Conservation (phyloP, 2,113 vertebrate genomes). For the Phyllopteryx taeniolatus region DNA sequence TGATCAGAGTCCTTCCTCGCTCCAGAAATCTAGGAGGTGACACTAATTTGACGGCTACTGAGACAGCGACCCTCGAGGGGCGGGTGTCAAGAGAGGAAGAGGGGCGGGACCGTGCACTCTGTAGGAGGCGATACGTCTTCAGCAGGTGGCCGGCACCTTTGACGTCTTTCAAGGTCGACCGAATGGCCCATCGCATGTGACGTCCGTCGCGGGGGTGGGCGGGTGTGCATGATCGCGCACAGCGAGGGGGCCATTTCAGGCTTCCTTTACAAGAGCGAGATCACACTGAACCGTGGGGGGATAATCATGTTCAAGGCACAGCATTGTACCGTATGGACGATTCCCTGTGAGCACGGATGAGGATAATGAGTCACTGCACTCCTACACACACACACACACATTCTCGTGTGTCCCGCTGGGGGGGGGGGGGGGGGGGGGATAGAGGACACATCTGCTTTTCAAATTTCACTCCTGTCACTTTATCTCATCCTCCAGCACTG, state of each 20-base stretch:
- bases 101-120: constrained; percentile 39
- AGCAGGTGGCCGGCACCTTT: constrained; percentile 53
- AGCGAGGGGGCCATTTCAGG: not conserved
- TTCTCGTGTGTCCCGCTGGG: not conserved
- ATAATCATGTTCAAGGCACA: constrained; percentile 36
- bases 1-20: constrained; percentile 31
- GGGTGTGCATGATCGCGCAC: constrained; percentile 1
- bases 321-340: constrained; percentile 19
- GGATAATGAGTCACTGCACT: constrained; percentile 22
- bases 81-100: constrained; percentile 48
- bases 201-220: not conserved
- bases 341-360: constrained; percentile 12
- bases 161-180: constrained; percentile 54
- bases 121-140: constrained; percentile 59
- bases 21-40: constrained; percentile 64
- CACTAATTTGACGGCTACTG: constrained; percentile 64
- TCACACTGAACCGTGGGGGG: constrained; percentile 25
- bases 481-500: constrained; percentile 5
- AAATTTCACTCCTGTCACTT: constrained; percentile 29
- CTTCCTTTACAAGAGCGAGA: constrained; percentile 23
- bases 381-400: constrained; percentile 16
- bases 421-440: not conserved
- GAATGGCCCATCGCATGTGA: constrained; percentile 21
- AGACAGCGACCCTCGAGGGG: constrained; percentile 42
- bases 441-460: constrained; percentile 29